Evolutionary conservation across 2,113 vertebrate genomes (phyloP).

Genomic region (Dicrurus megarhynchus): DNA sequence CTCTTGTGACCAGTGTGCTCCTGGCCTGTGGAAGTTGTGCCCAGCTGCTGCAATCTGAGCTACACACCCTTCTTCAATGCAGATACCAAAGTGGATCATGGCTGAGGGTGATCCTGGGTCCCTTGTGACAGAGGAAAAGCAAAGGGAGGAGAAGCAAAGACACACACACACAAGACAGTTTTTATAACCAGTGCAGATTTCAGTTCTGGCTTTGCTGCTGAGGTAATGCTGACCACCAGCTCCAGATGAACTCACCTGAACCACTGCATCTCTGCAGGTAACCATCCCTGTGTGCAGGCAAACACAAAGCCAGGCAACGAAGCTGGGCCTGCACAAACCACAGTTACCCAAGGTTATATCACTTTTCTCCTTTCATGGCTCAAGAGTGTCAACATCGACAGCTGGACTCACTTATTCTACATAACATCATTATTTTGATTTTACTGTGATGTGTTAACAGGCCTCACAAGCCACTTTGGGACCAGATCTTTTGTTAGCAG

Average conservation of each 20-base stretch:
- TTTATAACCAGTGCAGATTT: background rate
- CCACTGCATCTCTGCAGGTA: background rate
- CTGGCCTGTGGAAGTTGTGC: background rate
- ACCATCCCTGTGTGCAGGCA: background rate
- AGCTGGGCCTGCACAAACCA: background rate
- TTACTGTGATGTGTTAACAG: background rate
- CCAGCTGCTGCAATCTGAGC: background rate
- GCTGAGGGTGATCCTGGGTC: background rate
- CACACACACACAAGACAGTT: background rate
- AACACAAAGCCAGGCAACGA: background rate
- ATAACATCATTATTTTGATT: background rate
- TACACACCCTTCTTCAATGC: background rate
- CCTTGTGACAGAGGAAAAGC: background rate
- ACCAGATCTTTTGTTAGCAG: background rate
- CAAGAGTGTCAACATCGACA: background rate
- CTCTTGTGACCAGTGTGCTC: background rate
- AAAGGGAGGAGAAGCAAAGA: background rate
- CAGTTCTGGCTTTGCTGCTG: background rate
- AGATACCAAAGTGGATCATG: fast-evolving
- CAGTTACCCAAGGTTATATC: background rate
- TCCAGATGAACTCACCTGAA: background rate
- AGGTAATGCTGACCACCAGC: background rate
- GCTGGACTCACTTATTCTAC: background rate
- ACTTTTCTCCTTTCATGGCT: background rate
- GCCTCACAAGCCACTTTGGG: background rate